Conservation (phyloP, 2,113 vertebrate genomes). For the Balaenoptera acutorostrata region DNA sequence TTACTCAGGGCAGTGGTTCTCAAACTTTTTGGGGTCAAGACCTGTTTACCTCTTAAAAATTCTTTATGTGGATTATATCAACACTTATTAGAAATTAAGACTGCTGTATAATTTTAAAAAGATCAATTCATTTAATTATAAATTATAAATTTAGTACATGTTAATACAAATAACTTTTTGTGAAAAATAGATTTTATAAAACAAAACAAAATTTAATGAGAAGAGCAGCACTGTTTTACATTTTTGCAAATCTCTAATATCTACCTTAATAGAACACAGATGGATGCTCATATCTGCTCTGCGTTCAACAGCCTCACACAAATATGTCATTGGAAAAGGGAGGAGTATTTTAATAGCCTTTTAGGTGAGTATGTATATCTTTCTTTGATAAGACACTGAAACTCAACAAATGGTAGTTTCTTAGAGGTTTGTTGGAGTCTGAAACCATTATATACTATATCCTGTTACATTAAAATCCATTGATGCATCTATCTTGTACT, state of each 20-base stretch:
- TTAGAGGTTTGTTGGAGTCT: not conserved
- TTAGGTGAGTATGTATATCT: not conserved
- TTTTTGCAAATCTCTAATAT: not conserved
- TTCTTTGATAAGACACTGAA: not conserved
- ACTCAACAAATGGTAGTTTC: not conserved
- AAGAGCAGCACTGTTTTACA: not conserved
- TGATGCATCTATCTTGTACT: not conserved
- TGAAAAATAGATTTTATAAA: not conserved
- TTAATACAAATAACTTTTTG: not conserved
- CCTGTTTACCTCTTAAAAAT: not conserved
- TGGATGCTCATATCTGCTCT: not conserved
- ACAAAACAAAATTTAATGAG: not conserved
- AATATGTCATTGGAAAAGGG: not conserved
- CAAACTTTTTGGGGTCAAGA: not conserved
- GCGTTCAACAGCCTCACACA: not conserved
- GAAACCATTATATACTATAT: not conserved
- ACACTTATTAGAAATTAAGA: not conserved
- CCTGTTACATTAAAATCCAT: not conserved
- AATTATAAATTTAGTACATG: not conserved
- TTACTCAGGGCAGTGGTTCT: not conserved
- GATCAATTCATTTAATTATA: not conserved
- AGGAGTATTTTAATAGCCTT: not conserved
- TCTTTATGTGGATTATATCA: not conserved
- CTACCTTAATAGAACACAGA: not conserved
- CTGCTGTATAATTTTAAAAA: not conserved